A percentile compares a stretch with the other conserved stretches of the same genome.
These are phyloP conservation scores for Coreoperca whiteheadi DNA, from an alignment of 2,113 vertebrate species.

Conservation along the genomic window DNA sequence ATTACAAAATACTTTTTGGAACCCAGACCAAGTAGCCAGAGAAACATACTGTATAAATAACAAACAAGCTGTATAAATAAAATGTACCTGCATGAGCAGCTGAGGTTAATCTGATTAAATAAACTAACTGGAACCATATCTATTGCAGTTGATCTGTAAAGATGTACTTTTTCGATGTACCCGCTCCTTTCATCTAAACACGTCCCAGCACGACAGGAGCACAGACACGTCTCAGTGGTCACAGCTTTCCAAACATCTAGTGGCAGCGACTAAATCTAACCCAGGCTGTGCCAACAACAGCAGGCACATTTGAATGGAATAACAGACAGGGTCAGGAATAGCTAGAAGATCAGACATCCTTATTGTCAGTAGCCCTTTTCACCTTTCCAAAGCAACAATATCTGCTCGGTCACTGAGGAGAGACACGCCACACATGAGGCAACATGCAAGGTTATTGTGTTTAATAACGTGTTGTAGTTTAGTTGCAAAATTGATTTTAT, in stretches of 20 bases:
- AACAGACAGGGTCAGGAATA: conserved; percentile 36
- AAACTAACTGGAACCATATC: neutral
- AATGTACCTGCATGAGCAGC: too few species aligned
- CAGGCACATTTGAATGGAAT: conserved; percentile 12
- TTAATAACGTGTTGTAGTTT: conserved; percentile 20
- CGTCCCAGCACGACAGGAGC: neutral
- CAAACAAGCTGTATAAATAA: neutral
- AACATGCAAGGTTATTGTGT: conserved; percentile 41
- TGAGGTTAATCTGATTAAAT: conserved; percentile 9
- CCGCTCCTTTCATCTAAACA: neutral
- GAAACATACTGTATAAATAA: neutral
- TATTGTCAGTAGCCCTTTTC: neutral
- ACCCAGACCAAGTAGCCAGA: neutral
- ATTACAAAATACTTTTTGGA: neutral
- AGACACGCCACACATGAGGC: neutral
- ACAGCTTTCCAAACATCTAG: conserved; percentile 16
- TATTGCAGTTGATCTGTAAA: neutral
- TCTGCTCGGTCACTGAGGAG: neutral
- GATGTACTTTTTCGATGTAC: conserved; percentile 12
- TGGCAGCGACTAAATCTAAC: too few species aligned
- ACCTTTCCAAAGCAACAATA: neutral
- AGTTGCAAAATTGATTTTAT: conserved; percentile 38
- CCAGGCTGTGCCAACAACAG: conserved; percentile 44
- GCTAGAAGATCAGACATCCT: conserved; percentile 28
- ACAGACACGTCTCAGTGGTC: neutral